phyloP scores from a whole-genome alignment of 2,888 invertebrate genomes.

The Agonopterix arenella region DNA sequence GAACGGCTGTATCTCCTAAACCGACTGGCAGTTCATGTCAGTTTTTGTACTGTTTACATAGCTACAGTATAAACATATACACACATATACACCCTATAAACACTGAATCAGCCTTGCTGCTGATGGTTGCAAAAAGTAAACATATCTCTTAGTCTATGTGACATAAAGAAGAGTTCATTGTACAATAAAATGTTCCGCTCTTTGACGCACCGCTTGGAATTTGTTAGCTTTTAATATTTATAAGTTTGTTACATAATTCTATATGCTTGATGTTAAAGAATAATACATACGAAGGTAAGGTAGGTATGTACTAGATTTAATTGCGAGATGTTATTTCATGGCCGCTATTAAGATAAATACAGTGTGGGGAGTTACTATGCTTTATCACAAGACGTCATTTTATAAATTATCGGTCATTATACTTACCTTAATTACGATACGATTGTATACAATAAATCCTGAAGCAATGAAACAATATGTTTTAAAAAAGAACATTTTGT shows the following conservation, averaged over 20 bases:
- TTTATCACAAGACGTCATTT: neutral
- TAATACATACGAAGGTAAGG: neutral
- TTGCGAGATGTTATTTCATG: conserved; percentile 17
- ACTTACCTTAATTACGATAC: too few species aligned
- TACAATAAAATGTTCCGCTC: conserved; percentile 12
- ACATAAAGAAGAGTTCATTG: conserved; percentile 15
- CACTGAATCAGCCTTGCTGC: too few species aligned
- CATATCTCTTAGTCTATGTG: too few species aligned
- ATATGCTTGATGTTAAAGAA: conserved; percentile 11
- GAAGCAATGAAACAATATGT: neutral
- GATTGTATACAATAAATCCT: neutral
- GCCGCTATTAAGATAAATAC: conserved; percentile 18
- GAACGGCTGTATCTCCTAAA: too few species aligned
- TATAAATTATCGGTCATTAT: conserved; percentile 4
- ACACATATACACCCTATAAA: too few species aligned
- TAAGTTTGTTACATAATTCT: conserved; percentile 17
- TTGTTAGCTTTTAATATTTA: conserved; percentile 10
- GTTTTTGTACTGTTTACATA: too few species aligned
- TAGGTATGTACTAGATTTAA: conserved; percentile 7
- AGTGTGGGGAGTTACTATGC: conserved; percentile 8
- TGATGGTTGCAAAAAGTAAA: too few species aligned
- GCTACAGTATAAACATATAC: too few species aligned
- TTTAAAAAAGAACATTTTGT: too few species aligned
- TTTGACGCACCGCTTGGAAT: conserved; percentile 7
- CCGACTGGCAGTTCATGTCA: too few species aligned